Base-by-base conservation (phyloP, 35 echinoderm and acorn worm genomes). In the Ophioderma brevispina region DNA sequence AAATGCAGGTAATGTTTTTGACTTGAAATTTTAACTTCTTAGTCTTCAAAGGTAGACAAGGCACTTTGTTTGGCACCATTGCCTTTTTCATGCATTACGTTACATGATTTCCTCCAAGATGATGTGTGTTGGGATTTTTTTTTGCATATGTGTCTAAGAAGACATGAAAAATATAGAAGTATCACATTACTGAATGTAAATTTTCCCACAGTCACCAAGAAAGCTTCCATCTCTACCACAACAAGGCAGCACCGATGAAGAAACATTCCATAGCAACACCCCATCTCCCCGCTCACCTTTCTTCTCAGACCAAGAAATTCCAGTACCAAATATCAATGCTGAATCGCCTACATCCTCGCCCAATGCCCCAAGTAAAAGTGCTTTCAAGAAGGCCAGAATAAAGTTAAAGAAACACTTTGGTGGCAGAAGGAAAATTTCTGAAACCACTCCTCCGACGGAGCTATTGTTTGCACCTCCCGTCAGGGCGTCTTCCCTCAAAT, bases 321-420 rank as follows among this genome's bases (percentile, higher is more conserved):
- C 23, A 33, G 23, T 90, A 23, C 79, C 81, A 5, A 52, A 11
- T 52, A 38, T 52, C 59, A 91, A 42, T 28, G 75, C 82, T 17
- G 82, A 91, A 21, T 79, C 80, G 41, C 4, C 23, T 70, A 25
- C 10, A 25, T 70, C 59, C 2, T 30, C 59, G 31, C 81, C 90
- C 0, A 77, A 38, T 38, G 75, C 82, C 32, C 82, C 82, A 35
- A 50, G 55, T n/a, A 91, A 84, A 36, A 84, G 59, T 56, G 81
- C 76, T 63, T 78, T 78, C 39, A 91, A 91, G 75, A 75, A 75
- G 19, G 77, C 85, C 41, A 84, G 56, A 75, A 75, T 85, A 75
- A 70, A 70, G n/a, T 38, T 91, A 38, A 85, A 86, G 82, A 59
- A 76, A 28, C 90, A 82, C 33, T 91, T 91, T 46, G 84, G 59